These are phyloP conservation scores for Spisula subtruncata DNA, from an alignment of 2,888 invertebrate species.

Conservation along the genomic window DNA sequence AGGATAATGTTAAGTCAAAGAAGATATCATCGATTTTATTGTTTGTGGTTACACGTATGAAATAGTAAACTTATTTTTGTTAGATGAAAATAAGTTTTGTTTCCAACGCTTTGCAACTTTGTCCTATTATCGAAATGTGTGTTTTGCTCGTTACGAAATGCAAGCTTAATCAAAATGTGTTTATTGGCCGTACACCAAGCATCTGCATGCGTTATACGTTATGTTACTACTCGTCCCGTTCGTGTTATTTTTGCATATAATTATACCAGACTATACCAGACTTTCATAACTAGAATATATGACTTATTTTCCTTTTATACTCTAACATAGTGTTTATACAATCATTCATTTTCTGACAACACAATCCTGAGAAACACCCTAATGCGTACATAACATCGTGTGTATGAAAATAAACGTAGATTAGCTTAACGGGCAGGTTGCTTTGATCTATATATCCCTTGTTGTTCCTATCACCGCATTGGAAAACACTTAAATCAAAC, in stretches of 20 bases:
- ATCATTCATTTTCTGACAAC: conserved; percentile 13
- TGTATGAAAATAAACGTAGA: conserved; percentile 4
- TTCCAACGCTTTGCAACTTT: too few species aligned
- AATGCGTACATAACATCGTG: background rate
- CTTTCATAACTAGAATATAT: background rate
- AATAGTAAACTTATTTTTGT: too few species aligned
- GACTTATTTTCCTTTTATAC: background rate
- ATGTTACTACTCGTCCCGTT: background rate
- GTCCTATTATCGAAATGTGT: background rate
- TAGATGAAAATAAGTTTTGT: too few species aligned
- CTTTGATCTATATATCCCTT: background rate
- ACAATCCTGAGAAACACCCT: background rate
- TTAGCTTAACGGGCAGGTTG: background rate
- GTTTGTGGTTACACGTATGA: too few species aligned
- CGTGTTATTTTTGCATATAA: background rate
- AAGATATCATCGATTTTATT: too few species aligned
- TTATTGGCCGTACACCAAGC: background rate
- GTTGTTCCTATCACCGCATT: background rate
- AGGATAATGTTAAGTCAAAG: too few species aligned
- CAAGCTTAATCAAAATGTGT: background rate
- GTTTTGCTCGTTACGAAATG: background rate
- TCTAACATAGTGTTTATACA: background rate
- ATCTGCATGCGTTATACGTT: background rate
- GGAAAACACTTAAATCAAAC: conserved; percentile 17
- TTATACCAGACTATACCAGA: too few species aligned